Base-by-base conservation (phyloP, 1,140 invertebrate species). In the Zaprionus lachaisei region DNA sequence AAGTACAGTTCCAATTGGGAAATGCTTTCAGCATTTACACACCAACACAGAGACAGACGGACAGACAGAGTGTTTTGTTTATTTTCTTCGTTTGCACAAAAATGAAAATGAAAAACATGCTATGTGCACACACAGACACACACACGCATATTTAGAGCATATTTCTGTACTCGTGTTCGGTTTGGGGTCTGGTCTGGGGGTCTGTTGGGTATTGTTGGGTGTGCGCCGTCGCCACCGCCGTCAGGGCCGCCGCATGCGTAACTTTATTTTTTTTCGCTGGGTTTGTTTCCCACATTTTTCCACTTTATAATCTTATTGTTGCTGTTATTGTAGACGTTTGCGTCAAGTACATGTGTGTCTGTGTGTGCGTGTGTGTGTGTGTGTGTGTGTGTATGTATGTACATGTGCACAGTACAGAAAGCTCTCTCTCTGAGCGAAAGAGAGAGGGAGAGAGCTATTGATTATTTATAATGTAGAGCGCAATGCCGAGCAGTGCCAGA, bases 1-100 rank as follows among this genome's bases (percentile, higher is more conserved):
- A 78, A 79, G 82, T 85, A 81, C 82, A 84, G 82, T 85, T 84
- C 82, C 82, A 69, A 85, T 85, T 84, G 75, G 70, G 81, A 67
- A 77, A 15, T 26, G 26, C 14, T 22, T 60, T 57, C 28, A 9
- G 41, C 26, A 20, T 65, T 72, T 69, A 47, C 34, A 37, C 63
- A 7, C 54, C 5, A 5, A 41, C 2, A 38, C 37, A 26, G 4
- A 12, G 6, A 38, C 2, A 12, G 11, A 15, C 37, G 9, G 14
- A 41, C 14, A n/a, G 5, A 15, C 38, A 41, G 38, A 41, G 3
- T 31, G 22, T 24, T 55, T 28, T 55, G 37, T 41, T 14, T 51
- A 31, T 22, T 70, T 41, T 49, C 31, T n/a, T 38, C 15, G 15
- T 56, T 65, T 58, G 15, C n/a, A 34, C n/a, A 15, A 47, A 47